These are phyloP conservation scores for Anguilla megastoma DNA, from an alignment of 2,797 vertebrate species.

Conservation along the genomic window DNA sequence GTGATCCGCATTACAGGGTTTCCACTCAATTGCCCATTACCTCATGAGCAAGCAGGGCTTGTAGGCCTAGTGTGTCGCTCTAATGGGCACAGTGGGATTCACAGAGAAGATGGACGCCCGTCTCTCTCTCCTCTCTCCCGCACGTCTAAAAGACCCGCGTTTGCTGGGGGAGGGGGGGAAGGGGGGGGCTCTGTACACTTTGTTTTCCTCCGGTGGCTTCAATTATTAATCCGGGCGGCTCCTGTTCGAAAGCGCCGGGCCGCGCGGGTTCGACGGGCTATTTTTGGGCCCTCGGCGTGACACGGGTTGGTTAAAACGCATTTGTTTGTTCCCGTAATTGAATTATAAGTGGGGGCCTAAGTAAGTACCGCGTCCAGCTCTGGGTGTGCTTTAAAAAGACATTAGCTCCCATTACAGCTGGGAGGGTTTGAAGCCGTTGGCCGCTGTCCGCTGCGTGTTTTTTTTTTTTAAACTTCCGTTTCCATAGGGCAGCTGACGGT, in stretches of 20 bases:
- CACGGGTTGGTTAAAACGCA: background rate
- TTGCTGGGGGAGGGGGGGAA: background rate
- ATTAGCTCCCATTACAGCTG: background rate
- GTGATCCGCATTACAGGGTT: slow-evolving; percentile 41
- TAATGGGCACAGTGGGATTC: slow-evolving; percentile 36
- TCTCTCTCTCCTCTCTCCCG: background rate
- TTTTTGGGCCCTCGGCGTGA: background rate
- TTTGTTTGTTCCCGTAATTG: background rate
- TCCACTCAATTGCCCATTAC: slow-evolving; percentile 43
- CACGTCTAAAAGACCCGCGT: background rate
- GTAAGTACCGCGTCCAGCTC: background rate
- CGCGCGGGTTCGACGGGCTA: background rate
- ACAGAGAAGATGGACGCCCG: background rate
- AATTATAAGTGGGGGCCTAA: slow-evolving; percentile 5
- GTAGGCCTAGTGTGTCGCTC: slow-evolving; percentile 36
- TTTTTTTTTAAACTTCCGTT: background rate
- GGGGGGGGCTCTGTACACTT: background rate
- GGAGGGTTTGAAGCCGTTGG: background rate
- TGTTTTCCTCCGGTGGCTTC: background rate
- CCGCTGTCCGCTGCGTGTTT: background rate
- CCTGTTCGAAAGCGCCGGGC: background rate
- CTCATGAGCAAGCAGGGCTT: slow-evolving; percentile 28
- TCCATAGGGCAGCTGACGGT: too few species aligned
- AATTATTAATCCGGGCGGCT: background rate
- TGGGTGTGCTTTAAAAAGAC: background rate